These are phyloP conservation scores for Callopanchax toddi DNA, from an alignment of 2,113 vertebrate genomes.

Conservation along the genomic window DNA sequence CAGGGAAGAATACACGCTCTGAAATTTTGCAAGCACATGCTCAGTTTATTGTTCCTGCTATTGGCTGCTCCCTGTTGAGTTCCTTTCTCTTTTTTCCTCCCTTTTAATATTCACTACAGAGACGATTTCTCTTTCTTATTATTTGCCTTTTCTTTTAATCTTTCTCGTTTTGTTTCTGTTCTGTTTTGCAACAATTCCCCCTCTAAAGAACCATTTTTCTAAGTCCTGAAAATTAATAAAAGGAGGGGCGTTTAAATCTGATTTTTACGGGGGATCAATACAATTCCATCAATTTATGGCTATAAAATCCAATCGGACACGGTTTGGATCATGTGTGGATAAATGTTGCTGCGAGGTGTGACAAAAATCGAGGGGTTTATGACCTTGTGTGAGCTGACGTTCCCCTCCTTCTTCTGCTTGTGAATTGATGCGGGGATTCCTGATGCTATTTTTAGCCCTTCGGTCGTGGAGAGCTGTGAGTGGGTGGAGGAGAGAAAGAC, in stretches of 20 bases:
- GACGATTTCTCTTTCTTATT: neutral
- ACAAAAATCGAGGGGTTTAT: conserved; percentile 60
- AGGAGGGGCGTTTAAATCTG: conserved; percentile 39
- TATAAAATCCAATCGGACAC: conserved; percentile 40
- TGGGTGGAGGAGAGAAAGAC: conserved; percentile 71
- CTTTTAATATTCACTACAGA: neutral
- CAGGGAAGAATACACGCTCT: conserved; percentile 43
- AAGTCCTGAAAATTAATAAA: conserved; percentile 27
- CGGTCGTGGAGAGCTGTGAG: conserved; percentile 72
- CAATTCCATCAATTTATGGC: conserved; percentile 28
- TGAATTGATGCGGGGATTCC: conserved; percentile 82
- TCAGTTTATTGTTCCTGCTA: conserved; percentile 49
- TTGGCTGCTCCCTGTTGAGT: conserved; percentile 40
- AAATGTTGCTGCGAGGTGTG: conserved; percentile 37
- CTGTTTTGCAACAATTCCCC: neutral
- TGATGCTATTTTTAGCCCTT: conserved; percentile 78
- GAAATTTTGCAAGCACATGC: conserved; percentile 44
- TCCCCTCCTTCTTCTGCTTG: conserved; percentile 37
- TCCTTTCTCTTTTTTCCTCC: neutral
- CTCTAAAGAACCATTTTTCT: conserved; percentile 20
- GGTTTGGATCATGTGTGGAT: conserved; percentile 11
- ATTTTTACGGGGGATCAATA: conserved; percentile 51
- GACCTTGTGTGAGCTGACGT: conserved; percentile 75
- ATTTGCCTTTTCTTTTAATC: neutral
- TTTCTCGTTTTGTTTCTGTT: no score